phyloP scores from a whole-genome alignment of 2,888 invertebrate species.

The Oegoconia quadripuncta region DNA sequence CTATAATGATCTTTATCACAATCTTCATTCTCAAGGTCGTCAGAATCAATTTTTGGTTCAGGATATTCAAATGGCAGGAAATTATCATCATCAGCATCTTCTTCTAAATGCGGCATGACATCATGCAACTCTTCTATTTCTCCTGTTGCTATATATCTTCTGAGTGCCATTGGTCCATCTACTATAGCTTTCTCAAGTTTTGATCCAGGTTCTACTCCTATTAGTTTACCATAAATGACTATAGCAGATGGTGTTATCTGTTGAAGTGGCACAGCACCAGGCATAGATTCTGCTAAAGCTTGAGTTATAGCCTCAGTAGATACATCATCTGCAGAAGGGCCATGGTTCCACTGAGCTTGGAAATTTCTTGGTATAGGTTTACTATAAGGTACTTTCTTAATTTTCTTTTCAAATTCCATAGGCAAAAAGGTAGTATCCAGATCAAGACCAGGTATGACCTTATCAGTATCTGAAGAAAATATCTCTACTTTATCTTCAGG shows the following conservation, averaged over 20 bases:
- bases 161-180: conserved; percentile 87
- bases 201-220: conserved; percentile 88
- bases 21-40: conserved; percentile 34
- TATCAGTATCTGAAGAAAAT: conserved; percentile 79
- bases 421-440: conserved; percentile 82
- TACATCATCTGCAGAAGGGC: conserved; percentile 76
- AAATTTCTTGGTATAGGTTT: conserved; percentile 98
- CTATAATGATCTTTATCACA: conserved; percentile 48
- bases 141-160: conserved; percentile 88
- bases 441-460: conserved; percentile 92
- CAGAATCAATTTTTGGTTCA: conserved; percentile 44
- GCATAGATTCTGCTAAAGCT: conserved; percentile 85
- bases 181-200: conserved; percentile 86
- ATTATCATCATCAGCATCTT: conserved; percentile 76
- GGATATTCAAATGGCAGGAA: conserved; percentile 70
- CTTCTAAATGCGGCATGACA: conserved; percentile 85
- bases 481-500: conserved; percentile 95
- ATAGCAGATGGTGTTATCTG: conserved; percentile 89
- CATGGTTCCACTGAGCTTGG: conserved; percentile 97
- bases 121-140: conserved; percentile 90
- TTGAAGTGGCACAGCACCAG: conserved; percentile 87
- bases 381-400: conserved; percentile 94
- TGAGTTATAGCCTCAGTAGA: conserved; percentile 83
- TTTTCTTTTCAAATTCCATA: conserved; percentile 85
- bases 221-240: conserved; percentile 89